Percentiles rank a stretch among this genome's conserved stretches.
These are phyloP conservation scores for Phylloscopus collybita DNA, from an alignment of 2,797 vertebrate species.

Conservation along the genomic window DNA sequence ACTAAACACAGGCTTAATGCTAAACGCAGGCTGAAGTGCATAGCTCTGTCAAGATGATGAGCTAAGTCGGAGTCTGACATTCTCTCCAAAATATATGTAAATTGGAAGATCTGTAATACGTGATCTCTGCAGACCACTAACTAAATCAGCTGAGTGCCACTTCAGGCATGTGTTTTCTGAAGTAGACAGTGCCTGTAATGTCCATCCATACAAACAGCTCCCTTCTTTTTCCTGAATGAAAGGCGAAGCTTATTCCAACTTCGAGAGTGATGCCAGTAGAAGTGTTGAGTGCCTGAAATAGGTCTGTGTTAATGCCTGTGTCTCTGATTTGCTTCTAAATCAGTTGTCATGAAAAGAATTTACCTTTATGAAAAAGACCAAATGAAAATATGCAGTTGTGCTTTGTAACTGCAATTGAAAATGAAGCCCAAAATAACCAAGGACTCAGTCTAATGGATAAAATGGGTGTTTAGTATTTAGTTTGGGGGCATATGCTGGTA, in stretches of 20 bases:
- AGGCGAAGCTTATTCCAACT: slow-evolving; percentile 36
- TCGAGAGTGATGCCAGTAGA: slow-evolving; percentile 14
- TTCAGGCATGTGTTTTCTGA: not conserved
- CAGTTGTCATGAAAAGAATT: slow-evolving; percentile 1
- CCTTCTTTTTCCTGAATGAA: slow-evolving; percentile 52
- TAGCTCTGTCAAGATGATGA: slow-evolving; percentile 10
- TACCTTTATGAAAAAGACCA: slow-evolving; percentile 8
- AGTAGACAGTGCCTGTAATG: slow-evolving; percentile 20
- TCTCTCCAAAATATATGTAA: not conserved
- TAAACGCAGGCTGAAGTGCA: not conserved
- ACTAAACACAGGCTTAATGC: not conserved
- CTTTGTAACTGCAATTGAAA: not conserved
- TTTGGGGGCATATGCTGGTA: not conserved
- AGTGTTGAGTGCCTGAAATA: not conserved
- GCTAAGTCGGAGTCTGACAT: not conserved
- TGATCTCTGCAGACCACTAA: not conserved
- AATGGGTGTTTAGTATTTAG: not conserved
- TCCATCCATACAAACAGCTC: slow-evolving; percentile 28
- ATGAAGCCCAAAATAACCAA: not conserved
- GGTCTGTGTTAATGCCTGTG: not conserved
- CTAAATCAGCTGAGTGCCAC: slow-evolving; percentile 3
- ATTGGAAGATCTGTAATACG: not conserved
- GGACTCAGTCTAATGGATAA: not conserved
- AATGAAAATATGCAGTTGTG: not conserved
- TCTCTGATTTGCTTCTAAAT: slow-evolving; percentile 21